Conservation (phyloP, 37 sponge, comb jelly and placozoan genomes). For the Diacarnus erythraeanus region DNA sequence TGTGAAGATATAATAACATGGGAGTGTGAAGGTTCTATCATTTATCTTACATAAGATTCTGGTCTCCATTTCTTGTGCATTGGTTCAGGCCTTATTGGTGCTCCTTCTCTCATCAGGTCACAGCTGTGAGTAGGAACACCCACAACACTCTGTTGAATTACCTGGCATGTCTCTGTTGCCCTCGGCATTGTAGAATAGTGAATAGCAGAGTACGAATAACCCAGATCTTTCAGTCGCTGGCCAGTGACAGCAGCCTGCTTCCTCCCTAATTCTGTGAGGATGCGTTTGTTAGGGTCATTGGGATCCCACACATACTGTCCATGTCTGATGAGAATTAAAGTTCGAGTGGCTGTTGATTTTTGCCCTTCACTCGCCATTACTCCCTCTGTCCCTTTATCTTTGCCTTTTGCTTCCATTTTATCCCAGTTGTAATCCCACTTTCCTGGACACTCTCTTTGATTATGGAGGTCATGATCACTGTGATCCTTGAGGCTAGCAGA, state of each 20-base stretch:
- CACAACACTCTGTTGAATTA: conserved; percentile 55
- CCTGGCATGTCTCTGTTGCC: conserved; percentile 70
- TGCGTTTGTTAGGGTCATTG: conserved; percentile 37
- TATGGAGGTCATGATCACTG: background rate
- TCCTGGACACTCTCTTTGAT: background rate
- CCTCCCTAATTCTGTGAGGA: conserved; percentile 78
- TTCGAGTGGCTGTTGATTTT: conserved; percentile 54
- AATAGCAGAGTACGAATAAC: conserved; percentile 25
- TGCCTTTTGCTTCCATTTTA: conserved; percentile 18
- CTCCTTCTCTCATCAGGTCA: conserved; percentile 86
- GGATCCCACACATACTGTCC: conserved; percentile 78
- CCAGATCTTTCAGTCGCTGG: conserved; percentile 72
- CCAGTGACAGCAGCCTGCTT: conserved; percentile 84
- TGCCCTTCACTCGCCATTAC: background rate
- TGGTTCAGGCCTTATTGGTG: conserved; percentile 87
- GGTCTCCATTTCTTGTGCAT: conserved; percentile 76
- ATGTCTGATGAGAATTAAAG: conserved; percentile 82
- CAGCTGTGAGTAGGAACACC: conserved; percentile 73
- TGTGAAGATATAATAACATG: background rate
- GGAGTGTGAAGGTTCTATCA: background rate
- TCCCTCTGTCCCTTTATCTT: conserved; percentile 12
- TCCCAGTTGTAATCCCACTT: conserved; percentile 91
- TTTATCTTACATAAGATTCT: conserved; percentile 61
- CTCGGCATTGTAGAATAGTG: conserved; percentile 82
- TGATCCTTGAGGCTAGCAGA: background rate